Conservation (phyloP, 92 coral and sea anemone genomes). For the Diadumene lineata region DNA sequence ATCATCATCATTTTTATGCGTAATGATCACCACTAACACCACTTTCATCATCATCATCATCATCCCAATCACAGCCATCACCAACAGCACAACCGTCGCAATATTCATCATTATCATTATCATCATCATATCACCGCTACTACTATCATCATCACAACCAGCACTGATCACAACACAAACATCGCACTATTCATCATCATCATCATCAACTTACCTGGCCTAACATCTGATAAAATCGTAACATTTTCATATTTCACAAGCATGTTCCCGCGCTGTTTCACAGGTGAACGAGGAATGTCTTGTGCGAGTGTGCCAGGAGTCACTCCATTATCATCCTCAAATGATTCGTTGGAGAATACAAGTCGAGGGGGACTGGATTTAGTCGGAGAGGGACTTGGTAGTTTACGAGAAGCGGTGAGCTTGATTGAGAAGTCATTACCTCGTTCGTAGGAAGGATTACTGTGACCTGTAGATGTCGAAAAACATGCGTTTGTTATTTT, state of each 20-base stretch:
- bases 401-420: conserved; percentile 8
- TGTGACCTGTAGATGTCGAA: conserved; percentile 18
- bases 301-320: neutral
- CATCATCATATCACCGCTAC: neutral
- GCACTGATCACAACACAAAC: neutral
- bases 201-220: conserved; percentile 6
- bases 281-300: neutral
- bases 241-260: conserved; percentile 28
- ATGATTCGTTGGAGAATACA: neutral
- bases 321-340: neutral
- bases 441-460: conserved; percentile 29
- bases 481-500: neutral
- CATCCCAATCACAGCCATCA: neutral
- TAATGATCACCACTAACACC: neutral
- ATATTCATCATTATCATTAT: neutral
- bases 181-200: neutral
- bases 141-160: neutral
- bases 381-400: conserved; percentile 11
- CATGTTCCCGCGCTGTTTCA: conserved; percentile 29
- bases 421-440: conserved; percentile 11
- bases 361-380: conserved; percentile 1
- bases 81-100: neutral
- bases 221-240: conserved; percentile 13
- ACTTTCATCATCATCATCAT: neutral
- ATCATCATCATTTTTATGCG: too few relatives aligned